Evolutionary conservation across 2,797 vertebrate genomes (phyloP), one percentile per base, ranked within the genome.

Genomic region (Pachyuromys duprasi): DNA sequence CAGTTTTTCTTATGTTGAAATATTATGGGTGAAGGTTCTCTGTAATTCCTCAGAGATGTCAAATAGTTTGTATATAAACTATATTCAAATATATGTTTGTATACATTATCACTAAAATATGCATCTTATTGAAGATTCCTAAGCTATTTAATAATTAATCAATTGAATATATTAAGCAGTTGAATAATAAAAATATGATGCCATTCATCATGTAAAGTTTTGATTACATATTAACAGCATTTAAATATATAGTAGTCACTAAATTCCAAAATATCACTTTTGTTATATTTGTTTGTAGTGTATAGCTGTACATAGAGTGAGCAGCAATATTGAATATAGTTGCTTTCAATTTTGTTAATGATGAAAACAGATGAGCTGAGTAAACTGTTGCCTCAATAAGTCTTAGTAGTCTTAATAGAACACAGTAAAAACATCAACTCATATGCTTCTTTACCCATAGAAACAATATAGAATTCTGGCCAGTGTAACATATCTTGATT

Each of bases 401-500:
- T 89, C 60, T 84, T 88, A 74, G 86, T 26, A 49, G n/a, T 75
- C 95, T 89, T n/a, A 53, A 28, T 53, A 57, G n/a, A 76, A 91
- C 1, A 60, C 2, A 76, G 14, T 9, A 72, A 15, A 83, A 84
- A 89, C 0, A 70, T 5, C 81, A 72, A 91, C 1, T 42, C 3
- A 83, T 26, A 33, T 3, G 74, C 31, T 72, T 53, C 24, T 20
- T 26, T 55, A 62, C 6, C n/a, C 22, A 89, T 86, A 94, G 49
- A 39, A 91, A 49, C 4, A 76, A 0, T 18, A 0, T 74, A 28
- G 5, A 0, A 90, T 81, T 67, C 74, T 92, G 39, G 13, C 42
- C 45, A 94, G 91, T n/a, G 22, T 49, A 45, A 6, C 8, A 33
- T 24, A 45, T n/a, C 3, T 22, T 42, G 0, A 81, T 39, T 74